Base-by-base conservation (phyloP, 2,797 vertebrate genomes). In the Amphiprion clarkii region DNA sequence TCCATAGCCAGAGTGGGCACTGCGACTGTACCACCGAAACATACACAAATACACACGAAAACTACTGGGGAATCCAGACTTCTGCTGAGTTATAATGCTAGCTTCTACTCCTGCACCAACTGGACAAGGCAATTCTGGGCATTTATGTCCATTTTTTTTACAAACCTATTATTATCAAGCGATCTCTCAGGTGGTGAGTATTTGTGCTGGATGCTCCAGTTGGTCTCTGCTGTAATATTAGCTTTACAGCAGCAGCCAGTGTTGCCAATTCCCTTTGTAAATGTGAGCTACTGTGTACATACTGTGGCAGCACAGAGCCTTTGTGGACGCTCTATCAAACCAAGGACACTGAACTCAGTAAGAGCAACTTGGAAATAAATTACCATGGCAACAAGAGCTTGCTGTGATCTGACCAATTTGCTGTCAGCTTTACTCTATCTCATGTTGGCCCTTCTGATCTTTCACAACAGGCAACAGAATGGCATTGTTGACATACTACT, bases 11-110 rank as follows among this genome's bases (percentile, higher is more conserved):
- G 60, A 76, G 51, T 17, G 79, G 69, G 63, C 63, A 55, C 79
- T 69, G 86, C 11, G 63, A 86, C 82, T 76, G 81, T 76, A 82
- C 81, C 76, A 87, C 76, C 69, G 74, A 77, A 87, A 90, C 71
- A 68, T 33, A 88, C 91, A 89, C 84, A 49, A 83, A 79, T 46
- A 83, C 80, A 85, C 86, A 87, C 76, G 36, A 87, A 75, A 21
- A 78, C 84, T 71, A 89, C 60, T 36, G 74, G 40, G 69, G 68
- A 76, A 27, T 29, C 71, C 70, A 76, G 57, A 77, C 65, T 31
- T 75, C 59, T 58, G 55, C 23, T 63, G 36, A 79, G 73, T 65
- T 7, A 72, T 14, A 36, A 82, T 51, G 67, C 68, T 48, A 84
- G 67, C 69, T 72, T 68, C 53, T 71, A 86, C 44, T 85, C 52